Conservation (phyloP, 2,797 vertebrate genomes). For the Phylloscopus collybita region DNA sequence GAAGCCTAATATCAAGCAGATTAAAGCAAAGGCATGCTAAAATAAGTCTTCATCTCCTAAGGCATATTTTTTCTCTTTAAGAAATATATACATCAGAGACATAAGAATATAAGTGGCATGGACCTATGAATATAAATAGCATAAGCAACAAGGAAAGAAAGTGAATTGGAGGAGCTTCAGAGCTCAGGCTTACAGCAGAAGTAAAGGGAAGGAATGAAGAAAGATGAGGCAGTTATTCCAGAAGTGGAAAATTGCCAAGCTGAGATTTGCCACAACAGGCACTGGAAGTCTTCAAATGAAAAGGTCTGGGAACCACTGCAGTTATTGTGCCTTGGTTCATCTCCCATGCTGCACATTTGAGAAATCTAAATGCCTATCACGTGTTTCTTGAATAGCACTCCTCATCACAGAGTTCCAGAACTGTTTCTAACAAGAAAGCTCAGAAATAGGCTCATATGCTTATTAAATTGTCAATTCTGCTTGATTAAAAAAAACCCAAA, state of each 20-base stretch:
- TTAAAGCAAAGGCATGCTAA: not conserved
- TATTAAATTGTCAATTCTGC: not conserved
- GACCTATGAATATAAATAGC: not conserved
- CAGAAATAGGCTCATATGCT: not conserved
- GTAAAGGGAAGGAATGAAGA: not conserved
- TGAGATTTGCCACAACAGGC: slow-evolving; percentile 7
- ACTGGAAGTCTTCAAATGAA: slow-evolving; percentile 10
- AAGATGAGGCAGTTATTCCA: slow-evolving; percentile 10
- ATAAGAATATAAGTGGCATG: not conserved
- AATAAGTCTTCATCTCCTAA: not conserved
- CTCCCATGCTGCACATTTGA: slow-evolving; percentile 38
- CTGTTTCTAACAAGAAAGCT: slow-evolving; percentile 18
- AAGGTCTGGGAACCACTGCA: slow-evolving; percentile 37
- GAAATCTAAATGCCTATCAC: slow-evolving; percentile 30
- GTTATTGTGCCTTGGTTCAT: slow-evolving; percentile 22
- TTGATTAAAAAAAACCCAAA: not conserved
- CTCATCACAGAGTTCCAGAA: not conserved
- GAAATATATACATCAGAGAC: not conserved
- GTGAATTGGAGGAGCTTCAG: not conserved
- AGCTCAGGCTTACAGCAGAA: not conserved
- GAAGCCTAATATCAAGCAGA: not conserved
- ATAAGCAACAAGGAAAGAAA: not conserved
- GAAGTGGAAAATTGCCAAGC: slow-evolving; percentile 36
- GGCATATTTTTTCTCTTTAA: not conserved
- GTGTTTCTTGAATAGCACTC: slow-evolving; percentile 15